These are phyloP conservation scores for Vollenhovia emeryi DNA, from an alignment of 1,140 invertebrate species.

Conservation along the genomic window DNA sequence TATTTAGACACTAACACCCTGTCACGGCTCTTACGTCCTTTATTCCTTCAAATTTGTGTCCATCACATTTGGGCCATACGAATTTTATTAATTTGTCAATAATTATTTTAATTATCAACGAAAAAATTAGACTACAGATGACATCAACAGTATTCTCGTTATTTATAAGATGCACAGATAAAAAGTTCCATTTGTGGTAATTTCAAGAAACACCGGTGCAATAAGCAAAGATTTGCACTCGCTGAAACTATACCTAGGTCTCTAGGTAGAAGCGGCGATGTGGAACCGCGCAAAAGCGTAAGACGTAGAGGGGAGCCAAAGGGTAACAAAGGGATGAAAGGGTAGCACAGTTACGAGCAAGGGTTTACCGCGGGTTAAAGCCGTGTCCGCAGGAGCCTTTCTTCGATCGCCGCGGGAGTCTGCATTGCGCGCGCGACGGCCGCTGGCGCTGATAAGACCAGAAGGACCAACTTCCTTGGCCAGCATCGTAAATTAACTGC, in stretches of 20 bases:
- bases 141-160: neutral
- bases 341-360: slow-evolving; percentile 22
- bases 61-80: no score
- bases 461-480: slow-evolving; percentile 37
- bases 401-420: slow-evolving; percentile 51
- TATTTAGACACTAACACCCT: no score
- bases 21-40: no score
- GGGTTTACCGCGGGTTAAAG: slow-evolving; percentile 44
- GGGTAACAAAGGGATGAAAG: slow-evolving; percentile 44
- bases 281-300: neutral
- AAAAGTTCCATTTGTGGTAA: neutral
- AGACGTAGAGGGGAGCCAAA: neutral
- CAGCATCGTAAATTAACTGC: slow-evolving; percentile 62
- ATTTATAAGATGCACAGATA: neutral
- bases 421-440: slow-evolving; percentile 15
- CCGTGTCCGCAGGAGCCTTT: slow-evolving; percentile 19
- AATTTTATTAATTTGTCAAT: no score
- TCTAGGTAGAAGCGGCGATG: neutral
- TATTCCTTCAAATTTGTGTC: no score
- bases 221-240: slow-evolving; percentile 33
- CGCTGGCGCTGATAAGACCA: slow-evolving; percentile 53
- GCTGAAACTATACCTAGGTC: neutral
- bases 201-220: neutral
- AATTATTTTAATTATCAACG: neutral
- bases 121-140: neutral